Evolutionary conservation across 2,888 invertebrate species (phyloP).

Genomic region (Eudasyphora cyanicolor): DNA sequence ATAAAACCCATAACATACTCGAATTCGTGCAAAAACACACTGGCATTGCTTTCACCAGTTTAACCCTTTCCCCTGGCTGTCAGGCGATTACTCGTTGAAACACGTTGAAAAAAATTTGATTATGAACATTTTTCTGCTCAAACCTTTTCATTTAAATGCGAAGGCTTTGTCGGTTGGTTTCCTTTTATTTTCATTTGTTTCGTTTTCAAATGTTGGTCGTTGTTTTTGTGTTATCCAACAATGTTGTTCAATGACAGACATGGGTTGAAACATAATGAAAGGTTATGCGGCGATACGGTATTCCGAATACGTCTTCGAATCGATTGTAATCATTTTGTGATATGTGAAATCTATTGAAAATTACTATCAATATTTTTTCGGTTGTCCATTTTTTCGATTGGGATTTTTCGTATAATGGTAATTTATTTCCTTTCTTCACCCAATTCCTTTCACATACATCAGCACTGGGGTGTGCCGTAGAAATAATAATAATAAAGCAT

Average conservation of each 20-base stretch:
- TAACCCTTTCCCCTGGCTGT: neutral
- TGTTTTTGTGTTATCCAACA: no score
- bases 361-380: neutral
- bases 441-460: neutral
- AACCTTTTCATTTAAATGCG: neutral
- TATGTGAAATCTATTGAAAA: neutral
- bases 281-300: neutral
- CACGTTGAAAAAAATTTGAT: neutral
- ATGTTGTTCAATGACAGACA: neutral
- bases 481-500: no score
- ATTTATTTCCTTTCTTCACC: neutral
- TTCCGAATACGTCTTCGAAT: neutral
- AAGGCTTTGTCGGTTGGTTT: neutral
- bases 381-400: neutral
- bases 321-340: neutral
- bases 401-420: neutral
- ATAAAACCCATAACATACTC: neutral
- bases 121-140: neutral
- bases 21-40: no score
- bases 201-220: neutral
- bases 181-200: neutral
- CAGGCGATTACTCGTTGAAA: neutral
- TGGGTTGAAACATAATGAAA: neutral
- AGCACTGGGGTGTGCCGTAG: no score
- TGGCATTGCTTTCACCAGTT: neutral